phyloP scores from a whole-genome alignment of 2,888 invertebrate genomes.

The Mythimna vitellina region DNA sequence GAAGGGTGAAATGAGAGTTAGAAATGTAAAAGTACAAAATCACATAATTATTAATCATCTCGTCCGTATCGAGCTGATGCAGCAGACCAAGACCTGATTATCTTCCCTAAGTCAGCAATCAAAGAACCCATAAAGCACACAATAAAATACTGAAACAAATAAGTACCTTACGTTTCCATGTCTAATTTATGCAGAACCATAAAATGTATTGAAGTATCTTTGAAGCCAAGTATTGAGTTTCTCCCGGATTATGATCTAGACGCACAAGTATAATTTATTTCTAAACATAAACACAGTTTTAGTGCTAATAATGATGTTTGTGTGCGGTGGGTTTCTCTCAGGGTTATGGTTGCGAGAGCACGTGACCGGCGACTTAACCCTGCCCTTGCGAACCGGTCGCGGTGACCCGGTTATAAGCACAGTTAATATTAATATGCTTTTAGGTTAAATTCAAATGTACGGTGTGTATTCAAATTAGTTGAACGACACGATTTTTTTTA shows the following conservation, averaged over 20 bases:
- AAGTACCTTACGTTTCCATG: not conserved
- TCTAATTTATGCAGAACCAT: constrained; percentile 16
- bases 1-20: too few species aligned
- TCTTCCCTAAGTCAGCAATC: not conserved
- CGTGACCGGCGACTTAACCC: constrained; percentile 36
- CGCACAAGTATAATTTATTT: constrained; percentile 6
- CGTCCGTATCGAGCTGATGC: too few species aligned
- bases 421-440: constrained; percentile 61
- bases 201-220: constrained; percentile 7
- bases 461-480: constrained; percentile 14
- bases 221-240: constrained; percentile 23
- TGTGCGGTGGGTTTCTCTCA: constrained; percentile 43
- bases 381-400: constrained; percentile 56
- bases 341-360: constrained; percentile 44
- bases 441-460: constrained; percentile 51
- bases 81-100: not conserved
- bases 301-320: constrained; percentile 19
- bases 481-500: not conserved
- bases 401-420: constrained; percentile 54
- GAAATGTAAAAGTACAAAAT: too few species aligned
- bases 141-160: not conserved
- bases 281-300: constrained; percentile 35
- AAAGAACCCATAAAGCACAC: not conserved
- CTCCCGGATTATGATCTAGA: constrained; percentile 43
- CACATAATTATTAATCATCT: too few species aligned